Base-by-base conservation (phyloP, 2,888 invertebrate species). In the Agonum fuliginosum region DNA sequence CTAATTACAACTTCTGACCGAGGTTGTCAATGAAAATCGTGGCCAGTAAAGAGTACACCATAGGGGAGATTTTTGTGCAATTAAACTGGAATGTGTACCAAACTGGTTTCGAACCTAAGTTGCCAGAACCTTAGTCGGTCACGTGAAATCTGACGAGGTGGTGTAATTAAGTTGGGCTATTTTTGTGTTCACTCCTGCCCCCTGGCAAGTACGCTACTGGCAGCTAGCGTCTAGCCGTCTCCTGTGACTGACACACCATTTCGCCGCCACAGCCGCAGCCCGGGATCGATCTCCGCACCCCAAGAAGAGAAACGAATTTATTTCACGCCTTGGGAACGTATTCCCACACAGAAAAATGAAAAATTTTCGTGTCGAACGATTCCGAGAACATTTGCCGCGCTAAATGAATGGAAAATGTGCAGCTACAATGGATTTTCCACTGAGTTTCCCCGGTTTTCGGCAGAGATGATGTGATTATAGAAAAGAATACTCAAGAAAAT, bases 381-480 rank as follows among this genome's bases (percentile, higher is more conserved):
- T 62, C 58, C 6, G 27, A 30, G 58, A 62, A 62, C 58, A 62
- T 62, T 62, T 62, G 34, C 58, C 17, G 69, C 41, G 69, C 20
- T 69, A 69, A 69, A 69, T 69, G 69, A 69, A 69, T 46, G 69
- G 69, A 69, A 69, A 69, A 69, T 69, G 22, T 41, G 43, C 37
- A 22, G 41, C 46, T 46, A 69, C 69, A 69, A 46, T 43, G 46
- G 22, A 69, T 69, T 69, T 69, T 69, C 69, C 17, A 8, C 46
- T 30, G 69, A 8, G 24, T 22, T 43, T 22, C 24, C 69, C 41
- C 17, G 19, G 10, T 37, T 37, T 37, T 37, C 20, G 19, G 10
- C 10, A 20, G 48, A 12, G 6, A 12, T 37, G 37, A 37, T 20
- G 54, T 20, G 54, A 54, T 54, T 54, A 27, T 54, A 54, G 22